phyloP scores from a whole-genome alignment of 2,797 vertebrate genomes.

The Anguilla anguilla region DNA sequence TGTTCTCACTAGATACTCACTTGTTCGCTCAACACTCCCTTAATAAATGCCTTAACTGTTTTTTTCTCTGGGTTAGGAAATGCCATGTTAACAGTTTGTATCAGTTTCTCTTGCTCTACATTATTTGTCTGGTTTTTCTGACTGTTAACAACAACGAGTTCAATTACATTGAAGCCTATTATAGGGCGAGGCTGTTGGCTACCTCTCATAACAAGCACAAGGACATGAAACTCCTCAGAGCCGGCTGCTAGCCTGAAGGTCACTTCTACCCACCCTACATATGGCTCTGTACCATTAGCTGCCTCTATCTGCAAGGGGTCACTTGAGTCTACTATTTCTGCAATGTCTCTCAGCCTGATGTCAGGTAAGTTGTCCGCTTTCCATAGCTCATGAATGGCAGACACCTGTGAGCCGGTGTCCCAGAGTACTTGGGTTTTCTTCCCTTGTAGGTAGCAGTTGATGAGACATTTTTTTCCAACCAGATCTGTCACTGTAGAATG shows the following conservation, averaged over 20 bases:
- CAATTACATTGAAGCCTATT: slow-evolving; percentile 34
- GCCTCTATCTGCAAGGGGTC: no score
- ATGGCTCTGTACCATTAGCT: background rate
- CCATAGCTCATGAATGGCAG: no score
- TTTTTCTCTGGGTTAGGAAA: slow-evolving; percentile 5
- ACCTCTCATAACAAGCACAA: slow-evolving; percentile 33
- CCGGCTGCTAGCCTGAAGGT: background rate
- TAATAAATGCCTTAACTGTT: background rate
- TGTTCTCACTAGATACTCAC: background rate
- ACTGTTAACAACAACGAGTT: background rate
- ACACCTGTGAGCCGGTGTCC: no score
- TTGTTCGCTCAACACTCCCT: background rate
- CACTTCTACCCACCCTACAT: background rate
- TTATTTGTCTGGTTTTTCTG: background rate
- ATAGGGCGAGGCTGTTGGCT: slow-evolving; percentile 15
- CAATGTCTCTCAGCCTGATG: no score
- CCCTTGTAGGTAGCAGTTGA: no score
- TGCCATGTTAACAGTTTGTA: background rate
- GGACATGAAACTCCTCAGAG: slow-evolving; percentile 20
- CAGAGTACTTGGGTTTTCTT: no score
- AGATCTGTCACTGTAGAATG: no score
- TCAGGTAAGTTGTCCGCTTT: no score
- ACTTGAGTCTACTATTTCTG: no score
- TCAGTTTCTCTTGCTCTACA: background rate
- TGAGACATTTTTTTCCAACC: no score